Base-by-base conservation (phyloP, 2,888 invertebrate genomes). In the Coenonympha glycerion region DNA sequence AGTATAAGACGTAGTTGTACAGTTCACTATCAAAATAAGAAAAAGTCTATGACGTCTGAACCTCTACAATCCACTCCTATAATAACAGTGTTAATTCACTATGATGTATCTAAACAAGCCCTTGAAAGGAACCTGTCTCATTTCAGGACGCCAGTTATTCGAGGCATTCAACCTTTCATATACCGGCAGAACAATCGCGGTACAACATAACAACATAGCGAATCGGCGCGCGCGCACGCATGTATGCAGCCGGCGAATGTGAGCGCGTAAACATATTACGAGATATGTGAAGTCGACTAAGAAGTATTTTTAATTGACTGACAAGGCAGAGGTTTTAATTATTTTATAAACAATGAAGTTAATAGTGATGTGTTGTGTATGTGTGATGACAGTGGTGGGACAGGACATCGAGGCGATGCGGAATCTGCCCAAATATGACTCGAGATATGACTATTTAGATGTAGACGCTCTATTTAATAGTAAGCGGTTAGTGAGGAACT, bases 391-490 rank as follows among this genome's bases (percentile, higher is more conserved):
- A 59, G 81, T 73, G 55, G 63, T 67, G 30, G 77, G 72, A 45
- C 85, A 86, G 61, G 74, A 82, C 50, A 52, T 71, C 2, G 77
- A 73, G 30, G 65, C 73, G 6, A 78, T 82, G 73, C 61, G 55
- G 19, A 66, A 68, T 33, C 69, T 86, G 77, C 87, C 86, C 1
- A 86, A 86, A 73, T 88, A 88, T 51, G 86, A 87, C 49, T 66
- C 71, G 34, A 88, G 91, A 65, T 93, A 92, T 69, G 92, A 92
- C 66, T 91, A 91, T 71, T 76, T 93, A 60, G 91, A 93, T 70
- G 81, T 93, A 19, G 92, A 93, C 58, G 89, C 89, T 37, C 89
- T 93, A 61, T 84, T 93, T 63, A 88, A 89, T 41, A 93, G 91
- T 70, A 90, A 91, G 61, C 86, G 92, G 64, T 78, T 93, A 59